Evolutionary conservation across 92 coral and sea anemone genomes (phyloP).

Genomic region (Phenganax stokvisi): DNA sequence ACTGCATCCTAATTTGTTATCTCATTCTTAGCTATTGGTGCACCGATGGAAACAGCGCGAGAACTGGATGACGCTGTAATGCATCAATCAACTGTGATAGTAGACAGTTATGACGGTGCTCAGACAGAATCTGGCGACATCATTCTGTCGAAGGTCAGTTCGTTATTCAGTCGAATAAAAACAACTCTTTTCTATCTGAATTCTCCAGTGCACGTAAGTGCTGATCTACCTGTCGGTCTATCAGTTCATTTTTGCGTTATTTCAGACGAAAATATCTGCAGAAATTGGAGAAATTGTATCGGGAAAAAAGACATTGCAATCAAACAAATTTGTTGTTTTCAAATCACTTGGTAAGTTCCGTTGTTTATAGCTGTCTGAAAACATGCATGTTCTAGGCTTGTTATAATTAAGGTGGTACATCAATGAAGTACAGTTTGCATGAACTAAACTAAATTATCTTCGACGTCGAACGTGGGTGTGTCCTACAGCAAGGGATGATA

Average conservation of each 20-base stretch:
- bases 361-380: neutral
- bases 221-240: neutral
- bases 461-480: too few relatives aligned
- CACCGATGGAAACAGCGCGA: slow-evolving; percentile 65
- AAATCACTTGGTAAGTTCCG: slow-evolving; percentile 70
- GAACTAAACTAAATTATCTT: too few relatives aligned
- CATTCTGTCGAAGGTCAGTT: slow-evolving; percentile 68
- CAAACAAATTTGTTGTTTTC: slow-evolving; percentile 59
- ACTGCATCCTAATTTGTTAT: neutral
- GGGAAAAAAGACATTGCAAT: slow-evolving; percentile 60
- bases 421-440: too few relatives aligned
- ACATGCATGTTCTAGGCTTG: too few relatives aligned
- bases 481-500: too few relatives aligned
- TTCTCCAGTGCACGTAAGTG: neutral
- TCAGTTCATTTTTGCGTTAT: neutral
- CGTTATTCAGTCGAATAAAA: neutral
- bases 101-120: slow-evolving; percentile 75
- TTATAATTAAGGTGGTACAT: too few relatives aligned
- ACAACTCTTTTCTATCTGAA: neutral
- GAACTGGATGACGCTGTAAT: slow-evolving; percentile 79
- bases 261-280: slow-evolving; percentile 68
- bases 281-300: slow-evolving; percentile 88
- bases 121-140: slow-evolving; percentile 80
- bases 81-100: slow-evolving; percentile 73
- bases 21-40: slow-evolving; percentile 67